These are phyloP conservation scores for Squalus acanthias DNA, from an alignment of 2,797 vertebrate species.

Conservation along the genomic window DNA sequence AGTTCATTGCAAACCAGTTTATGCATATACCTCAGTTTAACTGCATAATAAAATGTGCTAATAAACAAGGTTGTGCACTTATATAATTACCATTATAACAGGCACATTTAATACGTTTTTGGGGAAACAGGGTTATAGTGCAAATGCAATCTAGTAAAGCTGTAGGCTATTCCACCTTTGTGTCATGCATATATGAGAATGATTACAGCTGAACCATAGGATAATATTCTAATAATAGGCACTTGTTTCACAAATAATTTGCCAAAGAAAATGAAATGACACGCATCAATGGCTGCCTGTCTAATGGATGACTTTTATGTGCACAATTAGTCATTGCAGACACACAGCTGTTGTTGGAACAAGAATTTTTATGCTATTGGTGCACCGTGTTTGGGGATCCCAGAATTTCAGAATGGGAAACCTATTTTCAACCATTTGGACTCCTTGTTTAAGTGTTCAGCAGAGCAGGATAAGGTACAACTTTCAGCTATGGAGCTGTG, in stretches of 20 bases:
- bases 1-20: neutral
- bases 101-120: neutral
- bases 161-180: neutral
- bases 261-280: neutral
- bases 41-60: neutral
- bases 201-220: neutral
- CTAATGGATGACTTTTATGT: neutral
- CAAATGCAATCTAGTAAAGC: neutral
- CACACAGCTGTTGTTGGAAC: neutral
- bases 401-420: neutral
- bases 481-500: neutral
- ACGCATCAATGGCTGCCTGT: neutral
- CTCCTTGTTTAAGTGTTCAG: neutral
- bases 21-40: neutral
- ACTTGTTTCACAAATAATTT: constrained; percentile 19
- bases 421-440: neutral
- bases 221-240: constrained; percentile 28
- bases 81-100: neutral
- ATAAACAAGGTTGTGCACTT: neutral
- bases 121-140: neutral
- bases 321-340: neutral
- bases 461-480: neutral
- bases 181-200: neutral
- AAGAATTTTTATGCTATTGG: neutral
- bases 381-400: neutral